Percentiles rank a stretch among this genome's conserved stretches.
Conservation (phyloP, 2,113 vertebrate species). For the Pipa parva region DNA sequence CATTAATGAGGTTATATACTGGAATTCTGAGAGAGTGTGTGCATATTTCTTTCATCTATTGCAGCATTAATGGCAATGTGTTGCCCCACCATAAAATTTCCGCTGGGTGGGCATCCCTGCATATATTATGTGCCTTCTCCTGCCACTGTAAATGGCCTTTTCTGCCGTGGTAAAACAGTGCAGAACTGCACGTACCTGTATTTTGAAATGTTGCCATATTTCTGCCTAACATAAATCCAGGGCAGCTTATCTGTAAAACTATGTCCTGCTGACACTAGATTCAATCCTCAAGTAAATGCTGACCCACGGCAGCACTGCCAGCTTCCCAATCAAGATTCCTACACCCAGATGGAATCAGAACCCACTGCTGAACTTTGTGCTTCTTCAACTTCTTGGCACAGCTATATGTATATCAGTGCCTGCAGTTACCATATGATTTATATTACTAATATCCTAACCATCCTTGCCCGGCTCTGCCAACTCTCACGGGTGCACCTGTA, state of each 20-base stretch:
- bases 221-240: constrained; percentile 20
- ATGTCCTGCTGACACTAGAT: constrained; percentile 33
- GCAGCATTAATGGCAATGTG: too few species aligned
- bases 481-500: constrained; percentile 25
- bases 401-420: constrained; percentile 15
- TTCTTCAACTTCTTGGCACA: constrained; percentile 29
- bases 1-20: too few species aligned
- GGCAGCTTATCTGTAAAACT: constrained; percentile 17
- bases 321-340: constrained; percentile 36
- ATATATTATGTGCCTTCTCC: too few species aligned
- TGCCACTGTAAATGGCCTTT: too few species aligned
- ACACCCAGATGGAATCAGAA: constrained; percentile 32
- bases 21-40: too few species aligned
- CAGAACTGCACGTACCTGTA: constrained; percentile 16
- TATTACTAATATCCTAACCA: constrained; percentile 34
- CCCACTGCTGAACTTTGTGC: constrained; percentile 32
- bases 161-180: not conserved
- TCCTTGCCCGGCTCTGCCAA: constrained; percentile 14
- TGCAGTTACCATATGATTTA: constrained; percentile 40
- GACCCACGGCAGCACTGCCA: constrained; percentile 14
- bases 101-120: too few species aligned
- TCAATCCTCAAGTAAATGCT: constrained; percentile 30
- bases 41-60: too few species aligned
- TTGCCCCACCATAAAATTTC: too few species aligned
- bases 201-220: not conserved